These are phyloP conservation scores for Ylistrum balloti DNA, from an alignment of 1,140 invertebrate genomes.

Conservation along the genomic window DNA sequence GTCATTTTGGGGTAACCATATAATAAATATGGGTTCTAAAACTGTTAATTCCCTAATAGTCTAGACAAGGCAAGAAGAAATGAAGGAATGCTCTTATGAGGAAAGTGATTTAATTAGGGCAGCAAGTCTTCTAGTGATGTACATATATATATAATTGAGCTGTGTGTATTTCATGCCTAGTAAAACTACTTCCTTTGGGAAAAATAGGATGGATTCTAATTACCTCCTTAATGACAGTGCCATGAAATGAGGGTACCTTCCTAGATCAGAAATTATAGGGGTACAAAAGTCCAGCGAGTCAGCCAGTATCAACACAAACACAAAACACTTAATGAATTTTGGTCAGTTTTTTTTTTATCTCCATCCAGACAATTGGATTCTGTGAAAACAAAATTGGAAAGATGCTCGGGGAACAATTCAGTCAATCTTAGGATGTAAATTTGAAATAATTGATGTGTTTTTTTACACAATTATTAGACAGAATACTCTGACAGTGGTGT, in stretches of 20 bases:
- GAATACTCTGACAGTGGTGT: background rate
- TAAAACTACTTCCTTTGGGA: background rate
- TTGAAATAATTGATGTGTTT: slow-evolving; percentile 22
- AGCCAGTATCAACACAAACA: background rate
- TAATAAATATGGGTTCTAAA: background rate
- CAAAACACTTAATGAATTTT: slow-evolving; percentile 25
- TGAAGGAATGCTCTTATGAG: slow-evolving; percentile 17
- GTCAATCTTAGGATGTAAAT: background rate
- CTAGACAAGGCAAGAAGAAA: slow-evolving; percentile 17
- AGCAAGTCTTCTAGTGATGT: background rate
- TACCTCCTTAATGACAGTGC: background rate
- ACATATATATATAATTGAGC: background rate
- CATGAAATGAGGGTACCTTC: background rate
- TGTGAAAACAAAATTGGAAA: background rate
- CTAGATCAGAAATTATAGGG: background rate
- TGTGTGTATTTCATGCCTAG: slow-evolving; percentile 22
- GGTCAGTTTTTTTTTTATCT: slow-evolving; percentile 30
- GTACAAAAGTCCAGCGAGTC: background rate
- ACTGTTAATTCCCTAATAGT: background rate
- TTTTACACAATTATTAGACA: background rate
- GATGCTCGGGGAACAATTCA: background rate
- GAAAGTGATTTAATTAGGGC: slow-evolving; percentile 4
- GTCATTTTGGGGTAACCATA: background rate
- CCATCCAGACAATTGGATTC: background rate
- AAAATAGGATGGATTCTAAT: background rate